Base-by-base conservation (phyloP, 2,797 vertebrate genomes). In the Gambelia wislizenii region DNA sequence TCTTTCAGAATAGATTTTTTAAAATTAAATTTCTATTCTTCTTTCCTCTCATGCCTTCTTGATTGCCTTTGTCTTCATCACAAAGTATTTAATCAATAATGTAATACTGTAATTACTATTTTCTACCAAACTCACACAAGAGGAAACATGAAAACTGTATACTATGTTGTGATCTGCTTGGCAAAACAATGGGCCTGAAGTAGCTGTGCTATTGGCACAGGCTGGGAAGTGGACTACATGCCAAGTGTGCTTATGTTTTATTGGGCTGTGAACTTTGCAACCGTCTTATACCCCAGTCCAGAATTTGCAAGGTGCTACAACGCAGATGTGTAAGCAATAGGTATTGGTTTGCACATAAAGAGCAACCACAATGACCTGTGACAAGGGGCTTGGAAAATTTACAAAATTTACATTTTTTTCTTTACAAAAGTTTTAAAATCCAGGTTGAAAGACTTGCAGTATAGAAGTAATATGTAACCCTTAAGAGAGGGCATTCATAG, bases 1-100 rank as follows among this genome's bases (percentile, higher is more conserved):
- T 92, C 86, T 93, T 94, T 54, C 47, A 94, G 94, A 91, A 94
- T 90, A 94, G 87, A 95, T 95, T 95, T 94, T 93, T 93, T 6
- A 88, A 94, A 94, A 76, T 44, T 91, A 93, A 93, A 92, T 91
- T 94, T 92, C 91, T 91, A 92, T 93, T 94, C 86, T 69, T 92
- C 89, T 90, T 94, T 93, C 86, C 74, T 94, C 92, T 92, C 76
- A 69, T 93, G 77, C 86, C 94, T 93, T 86, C 81, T 94, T 89
- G 78, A 76, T 0, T 0, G 42, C 56, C 87, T 93, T 92, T 93
- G 79, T 93, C 56, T 89, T 93, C 91, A 91, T 92, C 83, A 83
- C 42, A 89, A 94, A 94, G 81, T 44, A 90, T 74, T 92, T 92
- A 92, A 92, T 93, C 86, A 93, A 90, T 92, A 95, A 89, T 91